phyloP scores from a whole-genome alignment of 1,140 invertebrate genomes.

The Achatina immaculata region DNA sequence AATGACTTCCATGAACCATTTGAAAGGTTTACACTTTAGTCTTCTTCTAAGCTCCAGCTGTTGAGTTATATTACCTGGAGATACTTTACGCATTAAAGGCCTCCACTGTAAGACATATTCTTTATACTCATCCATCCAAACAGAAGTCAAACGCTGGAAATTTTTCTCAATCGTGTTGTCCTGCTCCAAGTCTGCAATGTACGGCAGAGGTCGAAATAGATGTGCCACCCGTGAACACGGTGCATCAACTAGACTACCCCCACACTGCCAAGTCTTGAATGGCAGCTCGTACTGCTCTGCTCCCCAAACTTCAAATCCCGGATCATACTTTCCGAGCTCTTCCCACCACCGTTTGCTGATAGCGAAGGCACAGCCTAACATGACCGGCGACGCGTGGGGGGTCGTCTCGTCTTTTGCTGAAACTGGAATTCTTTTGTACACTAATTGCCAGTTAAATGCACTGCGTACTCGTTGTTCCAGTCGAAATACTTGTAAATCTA shows the following conservation, averaged over 20 bases:
- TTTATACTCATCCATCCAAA: slow-evolving; percentile 5
- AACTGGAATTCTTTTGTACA: neutral
- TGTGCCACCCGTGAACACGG: slow-evolving; percentile 44
- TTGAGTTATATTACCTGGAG: neutral
- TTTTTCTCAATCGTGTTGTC: neutral
- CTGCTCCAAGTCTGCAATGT: neutral
- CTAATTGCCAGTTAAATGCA: neutral
- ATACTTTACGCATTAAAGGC: neutral
- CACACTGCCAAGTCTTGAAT: slow-evolving; percentile 73
- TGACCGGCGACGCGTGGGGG: neutral
- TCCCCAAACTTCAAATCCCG: slow-evolving; percentile 82
- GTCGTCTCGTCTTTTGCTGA: neutral
- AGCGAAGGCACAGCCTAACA: slow-evolving; percentile 83
- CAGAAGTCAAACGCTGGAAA: neutral
- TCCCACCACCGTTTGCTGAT: slow-evolving; percentile 73
- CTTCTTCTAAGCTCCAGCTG: slow-evolving; percentile 11
- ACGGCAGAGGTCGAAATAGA: slow-evolving; percentile 13
- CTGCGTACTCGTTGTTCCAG: neutral
- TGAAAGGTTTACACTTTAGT: slow-evolving; percentile 44
- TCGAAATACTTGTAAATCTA: neutral
- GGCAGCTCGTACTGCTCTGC: slow-evolving; percentile 97
- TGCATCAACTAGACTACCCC: slow-evolving; percentile 16
- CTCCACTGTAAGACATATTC: neutral
- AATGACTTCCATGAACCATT: slow-evolving; percentile 46
- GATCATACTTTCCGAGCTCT: slow-evolving; percentile 67